phyloP scores from a whole-genome alignment of 2,113 vertebrate genomes.

The Cyphomyrus plagiostoma region DNA sequence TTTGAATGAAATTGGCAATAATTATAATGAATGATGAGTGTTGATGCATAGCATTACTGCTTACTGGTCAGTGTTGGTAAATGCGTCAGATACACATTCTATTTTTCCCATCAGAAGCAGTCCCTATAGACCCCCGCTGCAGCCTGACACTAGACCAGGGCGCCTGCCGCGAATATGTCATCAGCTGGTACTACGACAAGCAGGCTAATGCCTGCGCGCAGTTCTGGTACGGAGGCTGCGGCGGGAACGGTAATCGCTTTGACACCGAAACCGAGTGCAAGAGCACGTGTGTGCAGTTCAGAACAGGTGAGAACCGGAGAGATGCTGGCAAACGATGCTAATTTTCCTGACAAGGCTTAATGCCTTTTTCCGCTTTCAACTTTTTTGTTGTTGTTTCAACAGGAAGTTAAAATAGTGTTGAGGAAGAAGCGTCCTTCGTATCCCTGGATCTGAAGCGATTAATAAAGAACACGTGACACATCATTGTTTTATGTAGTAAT shows the following conservation, averaged over 20 bases:
- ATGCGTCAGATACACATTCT: background rate
- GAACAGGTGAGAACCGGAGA: constrained; percentile 44
- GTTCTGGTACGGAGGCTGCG: constrained; percentile 79
- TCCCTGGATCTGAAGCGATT: background rate
- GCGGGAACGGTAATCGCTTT: constrained; percentile 74
- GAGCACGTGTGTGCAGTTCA: constrained; percentile 58
- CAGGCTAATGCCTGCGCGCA: constrained; percentile 76
- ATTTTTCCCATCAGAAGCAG: constrained; percentile 42
- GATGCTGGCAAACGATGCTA: background rate
- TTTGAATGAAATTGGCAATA: background rate
- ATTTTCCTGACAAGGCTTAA: background rate
- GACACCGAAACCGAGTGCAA: constrained; percentile 69
- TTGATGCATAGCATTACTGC: background rate
- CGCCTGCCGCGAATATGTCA: constrained; percentile 63
- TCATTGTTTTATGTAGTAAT: constrained; percentile 1
- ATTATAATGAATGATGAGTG: background rate
- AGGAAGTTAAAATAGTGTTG: constrained; percentile 43
- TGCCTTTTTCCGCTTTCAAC: background rate
- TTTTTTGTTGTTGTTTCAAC: constrained; percentile 9
- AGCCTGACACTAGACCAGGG: constrained; percentile 64
- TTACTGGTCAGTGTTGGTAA: background rate
- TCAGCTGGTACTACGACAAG: constrained; percentile 74
- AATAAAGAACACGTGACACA: background rate
- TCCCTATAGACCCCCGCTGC: constrained; percentile 45
- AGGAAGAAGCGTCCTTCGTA: background rate